Conservation (phyloP, 2,797 vertebrate genomes). For the Smutsia gigantea region DNA sequence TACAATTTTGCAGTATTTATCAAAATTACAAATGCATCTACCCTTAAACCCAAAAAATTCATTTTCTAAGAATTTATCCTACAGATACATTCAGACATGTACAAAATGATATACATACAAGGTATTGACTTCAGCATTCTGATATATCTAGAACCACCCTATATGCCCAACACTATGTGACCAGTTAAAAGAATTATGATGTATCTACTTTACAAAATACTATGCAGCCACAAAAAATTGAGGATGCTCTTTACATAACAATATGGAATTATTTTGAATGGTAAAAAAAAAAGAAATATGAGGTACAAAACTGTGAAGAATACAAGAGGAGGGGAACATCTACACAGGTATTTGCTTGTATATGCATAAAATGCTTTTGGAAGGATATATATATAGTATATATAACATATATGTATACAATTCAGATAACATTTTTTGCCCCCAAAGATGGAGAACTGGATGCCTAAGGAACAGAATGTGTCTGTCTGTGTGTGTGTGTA, state of each 20-base stretch:
- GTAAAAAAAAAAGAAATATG: background rate
- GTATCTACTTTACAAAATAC: background rate
- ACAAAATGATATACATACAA: background rate
- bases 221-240: background rate
- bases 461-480: background rate
- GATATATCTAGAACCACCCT: background rate
- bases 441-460: background rate
- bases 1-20: background rate
- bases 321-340: background rate
- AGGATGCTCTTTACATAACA: background rate
- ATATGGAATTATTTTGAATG: background rate
- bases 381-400: background rate
- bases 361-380: background rate
- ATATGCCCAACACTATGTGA: background rate
- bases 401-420: background rate
- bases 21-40: slow-evolving; percentile 17
- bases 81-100: background rate
- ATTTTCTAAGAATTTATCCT: background rate
- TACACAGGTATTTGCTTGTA: background rate
- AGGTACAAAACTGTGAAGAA: background rate
- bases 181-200: background rate
- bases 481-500: background rate
- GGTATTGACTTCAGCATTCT: background rate
- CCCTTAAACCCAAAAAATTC: background rate
- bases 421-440: background rate